A percentile compares a stretch with the other conserved stretches of the same genome.
Conservation (phyloP, 2,797 vertebrate species). For the Malurus leucopterus region DNA sequence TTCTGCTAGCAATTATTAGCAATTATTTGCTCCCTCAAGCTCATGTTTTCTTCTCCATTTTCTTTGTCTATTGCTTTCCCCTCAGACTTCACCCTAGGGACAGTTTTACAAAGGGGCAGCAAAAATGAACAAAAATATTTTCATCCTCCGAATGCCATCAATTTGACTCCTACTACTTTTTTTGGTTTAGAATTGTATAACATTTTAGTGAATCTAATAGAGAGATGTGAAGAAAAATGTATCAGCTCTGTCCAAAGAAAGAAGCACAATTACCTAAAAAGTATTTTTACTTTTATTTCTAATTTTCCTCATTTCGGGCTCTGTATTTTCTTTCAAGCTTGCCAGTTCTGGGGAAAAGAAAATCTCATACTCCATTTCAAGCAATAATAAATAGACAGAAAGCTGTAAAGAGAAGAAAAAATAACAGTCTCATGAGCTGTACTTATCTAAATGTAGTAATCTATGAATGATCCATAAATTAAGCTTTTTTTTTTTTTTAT, state of each 20-base stretch:
- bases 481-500: background rate
- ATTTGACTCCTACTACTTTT: background rate
- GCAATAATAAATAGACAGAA: background rate
- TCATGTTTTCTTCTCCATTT: background rate
- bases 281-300: background rate
- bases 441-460: background rate
- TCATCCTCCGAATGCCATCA: background rate
- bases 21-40: background rate
- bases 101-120: background rate
- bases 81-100: background rate
- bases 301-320: background rate
- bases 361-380: background rate
- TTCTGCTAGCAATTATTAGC: no score
- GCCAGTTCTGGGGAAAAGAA: background rate
- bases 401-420: background rate
- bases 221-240: background rate
- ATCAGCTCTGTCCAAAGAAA: background rate
- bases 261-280: background rate
- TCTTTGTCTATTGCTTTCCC: background rate
- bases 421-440: rapidly evolving
- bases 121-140: background rate
- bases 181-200: background rate
- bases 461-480: background rate
- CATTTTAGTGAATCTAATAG: background rate
- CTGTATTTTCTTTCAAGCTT: background rate